Conservation (phyloP, 1,140 invertebrate genomes). For the Grapholita molesta region DNA sequence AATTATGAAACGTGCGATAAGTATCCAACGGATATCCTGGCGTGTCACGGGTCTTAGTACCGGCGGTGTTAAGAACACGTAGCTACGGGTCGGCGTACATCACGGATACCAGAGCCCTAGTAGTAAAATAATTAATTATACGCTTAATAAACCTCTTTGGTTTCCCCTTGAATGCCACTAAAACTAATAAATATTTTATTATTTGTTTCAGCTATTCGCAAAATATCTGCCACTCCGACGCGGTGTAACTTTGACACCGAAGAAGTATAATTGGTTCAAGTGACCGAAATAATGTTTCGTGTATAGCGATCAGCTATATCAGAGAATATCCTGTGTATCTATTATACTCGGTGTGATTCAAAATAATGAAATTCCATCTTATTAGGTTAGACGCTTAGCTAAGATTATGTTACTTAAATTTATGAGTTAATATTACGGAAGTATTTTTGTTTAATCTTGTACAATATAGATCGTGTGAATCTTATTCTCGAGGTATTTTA, state of each 20-base stretch:
- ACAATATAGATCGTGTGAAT: background rate
- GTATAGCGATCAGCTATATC: background rate
- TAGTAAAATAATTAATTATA: too few relatives aligned
- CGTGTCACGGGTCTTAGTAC: too few relatives aligned
- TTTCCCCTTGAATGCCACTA: too few relatives aligned
- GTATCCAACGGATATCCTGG: too few relatives aligned
- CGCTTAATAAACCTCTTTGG: too few relatives aligned
- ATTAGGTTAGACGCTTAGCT: background rate
- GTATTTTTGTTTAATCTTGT: background rate
- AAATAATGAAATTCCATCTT: background rate
- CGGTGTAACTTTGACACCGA: slow-evolving; percentile 47
- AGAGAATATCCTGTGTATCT: background rate
- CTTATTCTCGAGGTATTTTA: background rate
- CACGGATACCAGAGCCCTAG: too few relatives aligned
- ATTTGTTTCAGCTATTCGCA: slow-evolving; percentile 37
- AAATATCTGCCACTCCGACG: slow-evolving; percentile 42
- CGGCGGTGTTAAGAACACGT: too few relatives aligned
- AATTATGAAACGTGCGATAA: too few relatives aligned
- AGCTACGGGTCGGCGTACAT: too few relatives aligned
- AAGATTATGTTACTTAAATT: background rate
- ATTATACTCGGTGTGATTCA: background rate
- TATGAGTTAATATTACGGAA: background rate
- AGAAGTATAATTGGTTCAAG: slow-evolving; percentile 17
- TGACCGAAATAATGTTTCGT: background rate
- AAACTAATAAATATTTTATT: background rate